Percentiles rank a stretch among this genome's conserved stretches.
phyloP scores from a whole-genome alignment of 2,888 invertebrate species.

The Dorcus parallelipipedus region DNA sequence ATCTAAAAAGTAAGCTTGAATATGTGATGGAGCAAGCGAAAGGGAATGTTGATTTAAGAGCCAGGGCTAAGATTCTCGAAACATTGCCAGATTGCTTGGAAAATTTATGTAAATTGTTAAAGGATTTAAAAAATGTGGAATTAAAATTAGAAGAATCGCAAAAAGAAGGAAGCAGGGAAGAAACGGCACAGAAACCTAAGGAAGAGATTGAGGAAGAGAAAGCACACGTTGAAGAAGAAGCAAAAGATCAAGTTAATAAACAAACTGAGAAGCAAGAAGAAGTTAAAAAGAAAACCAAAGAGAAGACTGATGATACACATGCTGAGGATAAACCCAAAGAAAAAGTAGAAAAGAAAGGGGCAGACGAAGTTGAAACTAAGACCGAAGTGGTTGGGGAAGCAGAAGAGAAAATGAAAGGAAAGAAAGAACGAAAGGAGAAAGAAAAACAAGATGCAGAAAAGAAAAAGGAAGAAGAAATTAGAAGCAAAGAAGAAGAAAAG shows the following conservation, averaged over 20 bases:
- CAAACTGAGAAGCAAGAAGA: slow-evolving; percentile 16
- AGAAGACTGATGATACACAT: slow-evolving; percentile 7
- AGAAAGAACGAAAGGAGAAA: slow-evolving; percentile 23
- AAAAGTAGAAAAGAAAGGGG: slow-evolving; percentile 27
- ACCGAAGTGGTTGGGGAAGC: slow-evolving; percentile 21
- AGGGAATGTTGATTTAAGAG: neutral
- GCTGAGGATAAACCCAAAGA: slow-evolving; percentile 11
- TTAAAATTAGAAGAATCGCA: slow-evolving; percentile 21
- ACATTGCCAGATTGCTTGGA: neutral
- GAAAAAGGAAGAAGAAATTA: slow-evolving; percentile 32
- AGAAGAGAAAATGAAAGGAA: slow-evolving; percentile 24
- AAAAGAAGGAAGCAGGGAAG: slow-evolving; percentile 25
- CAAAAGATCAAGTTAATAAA: slow-evolving; percentile 13
- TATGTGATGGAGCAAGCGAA: neutral
- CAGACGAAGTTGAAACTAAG: slow-evolving; percentile 37
- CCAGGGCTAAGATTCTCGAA: slow-evolving; percentile 1
- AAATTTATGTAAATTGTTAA: slow-evolving; percentile 12
- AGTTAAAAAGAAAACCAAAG: slow-evolving; percentile 8
- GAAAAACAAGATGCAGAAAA: slow-evolving; percentile 25
- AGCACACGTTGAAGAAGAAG: slow-evolving; percentile 24
- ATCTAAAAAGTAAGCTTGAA: neutral
- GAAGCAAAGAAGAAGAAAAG: slow-evolving; percentile 22
- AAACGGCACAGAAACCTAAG: slow-evolving; percentile 33
- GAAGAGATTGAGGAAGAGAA: slow-evolving; percentile 21
- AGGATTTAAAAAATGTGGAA: slow-evolving; percentile 22